Evolutionary conservation across 2,888 invertebrate species (phyloP).

Genomic region (Gymnocheta viridis): DNA sequence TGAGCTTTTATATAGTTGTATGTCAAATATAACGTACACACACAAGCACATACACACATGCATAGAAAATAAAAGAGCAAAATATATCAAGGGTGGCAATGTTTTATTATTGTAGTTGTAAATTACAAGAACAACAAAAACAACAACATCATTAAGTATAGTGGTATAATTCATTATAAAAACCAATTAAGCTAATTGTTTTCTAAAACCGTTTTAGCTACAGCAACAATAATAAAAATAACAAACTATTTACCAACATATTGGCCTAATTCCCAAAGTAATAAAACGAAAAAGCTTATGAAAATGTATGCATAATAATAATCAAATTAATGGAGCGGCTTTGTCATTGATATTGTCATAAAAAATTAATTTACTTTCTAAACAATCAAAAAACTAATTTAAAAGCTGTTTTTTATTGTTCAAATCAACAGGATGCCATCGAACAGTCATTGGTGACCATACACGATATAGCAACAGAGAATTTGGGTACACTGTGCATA

Average conservation of each 20-base stretch:
- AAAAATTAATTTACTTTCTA: neutral
- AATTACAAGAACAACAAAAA: neutral
- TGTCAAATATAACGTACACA: neutral
- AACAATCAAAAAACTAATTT: neutral
- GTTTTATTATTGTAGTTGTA: constrained; percentile 20
- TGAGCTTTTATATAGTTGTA: constrained; percentile 6
- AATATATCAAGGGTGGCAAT: neutral
- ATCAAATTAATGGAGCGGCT: neutral
- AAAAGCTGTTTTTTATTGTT: neutral
- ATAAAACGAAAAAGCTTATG: constrained; percentile 3
- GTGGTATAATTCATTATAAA: constrained; percentile 71
- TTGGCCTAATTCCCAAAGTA: constrained; percentile 1
- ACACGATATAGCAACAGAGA: constrained; percentile 88
- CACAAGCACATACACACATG: neutral
- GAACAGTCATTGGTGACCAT: constrained; percentile 88
- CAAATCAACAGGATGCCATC: constrained; percentile 83
- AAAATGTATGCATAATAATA: neutral
- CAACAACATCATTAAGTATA: constrained; percentile 1
- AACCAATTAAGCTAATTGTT: constrained; percentile 74
- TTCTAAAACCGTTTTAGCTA: constrained; percentile 67
- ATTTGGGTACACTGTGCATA: constrained; percentile 88
- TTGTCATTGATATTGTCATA: neutral
- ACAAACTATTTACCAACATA: neutral
- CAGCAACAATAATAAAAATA: constrained; percentile 4
- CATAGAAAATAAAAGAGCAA: neutral